phyloP scores from a whole-genome alignment of 2,888 invertebrate species.

The Spodoptera exigua region DNA sequence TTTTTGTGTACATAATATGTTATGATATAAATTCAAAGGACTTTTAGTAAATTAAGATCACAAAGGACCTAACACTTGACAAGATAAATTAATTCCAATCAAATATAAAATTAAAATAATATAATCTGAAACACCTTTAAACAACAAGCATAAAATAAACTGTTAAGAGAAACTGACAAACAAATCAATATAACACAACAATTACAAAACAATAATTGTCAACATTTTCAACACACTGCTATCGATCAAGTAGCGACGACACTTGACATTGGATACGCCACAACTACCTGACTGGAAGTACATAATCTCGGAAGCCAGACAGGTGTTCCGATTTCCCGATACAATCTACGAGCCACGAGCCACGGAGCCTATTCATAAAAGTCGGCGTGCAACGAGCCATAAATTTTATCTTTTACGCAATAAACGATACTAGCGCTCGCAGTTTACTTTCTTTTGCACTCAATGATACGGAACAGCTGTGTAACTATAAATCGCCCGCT shows the following conservation, averaged over 20 bases:
- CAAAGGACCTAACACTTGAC: too few species aligned
- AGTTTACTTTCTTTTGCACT: slow-evolving; percentile 12
- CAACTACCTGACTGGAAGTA: slow-evolving; percentile 24
- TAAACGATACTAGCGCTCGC: neutral
- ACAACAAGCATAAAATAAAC: too few species aligned
- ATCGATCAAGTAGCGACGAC: slow-evolving; percentile 7
- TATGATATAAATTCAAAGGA: too few species aligned
- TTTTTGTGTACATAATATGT: too few species aligned
- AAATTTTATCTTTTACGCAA: slow-evolving; percentile 16
- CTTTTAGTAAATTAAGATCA: too few species aligned
- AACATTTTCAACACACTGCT: neutral
- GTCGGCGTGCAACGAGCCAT: slow-evolving; percentile 11
- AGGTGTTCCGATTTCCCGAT: slow-evolving; percentile 25
- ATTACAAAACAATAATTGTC: too few species aligned
- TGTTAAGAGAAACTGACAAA: too few species aligned
- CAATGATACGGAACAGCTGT: slow-evolving; percentile 1
- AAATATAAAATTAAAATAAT: too few species aligned
- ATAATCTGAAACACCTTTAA: neutral
- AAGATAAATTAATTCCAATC: too few species aligned
- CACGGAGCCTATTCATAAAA: slow-evolving; percentile 12
- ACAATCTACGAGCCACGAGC: slow-evolving; percentile 22
- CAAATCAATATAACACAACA: too few species aligned
- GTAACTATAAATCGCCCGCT: neutral
- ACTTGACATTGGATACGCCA: slow-evolving; percentile 14
- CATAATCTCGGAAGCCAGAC: slow-evolving; percentile 38